Conservation (phyloP, 2,113 vertebrate genomes). For the Prunella himalayana region DNA sequence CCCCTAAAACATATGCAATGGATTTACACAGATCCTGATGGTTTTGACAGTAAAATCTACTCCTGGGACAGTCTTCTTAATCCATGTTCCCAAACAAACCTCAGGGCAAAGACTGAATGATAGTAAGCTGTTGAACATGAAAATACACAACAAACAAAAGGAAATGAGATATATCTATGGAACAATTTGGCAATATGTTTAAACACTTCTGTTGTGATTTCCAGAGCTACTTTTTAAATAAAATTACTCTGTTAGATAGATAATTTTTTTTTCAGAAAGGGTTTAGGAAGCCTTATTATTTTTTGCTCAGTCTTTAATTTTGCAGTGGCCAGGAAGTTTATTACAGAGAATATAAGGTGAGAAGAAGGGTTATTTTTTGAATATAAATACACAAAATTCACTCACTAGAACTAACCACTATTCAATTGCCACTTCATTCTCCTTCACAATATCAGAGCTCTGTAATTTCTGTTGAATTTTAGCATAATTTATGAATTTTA, state of each 20-base stretch:
- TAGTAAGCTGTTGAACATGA: conserved; percentile 15
- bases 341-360: neutral
- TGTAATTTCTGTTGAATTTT: neutral
- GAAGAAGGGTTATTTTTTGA: neutral
- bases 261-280: neutral
- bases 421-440: neutral
- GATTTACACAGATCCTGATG: conserved; percentile 34
- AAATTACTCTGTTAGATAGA: neutral
- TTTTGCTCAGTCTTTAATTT: conserved; percentile 5
- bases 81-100: conserved; percentile 22
- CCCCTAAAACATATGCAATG: neutral
- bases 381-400: neutral
- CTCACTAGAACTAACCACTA: neutral
- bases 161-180: neutral
- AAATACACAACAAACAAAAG: conserved; percentile 44
- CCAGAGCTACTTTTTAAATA: neutral
- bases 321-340: neutral
- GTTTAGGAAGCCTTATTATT: neutral
- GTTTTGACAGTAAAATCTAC: conserved; percentile 48
- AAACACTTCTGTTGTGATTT: conserved; percentile 16
- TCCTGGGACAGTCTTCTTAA: conserved; percentile 26
- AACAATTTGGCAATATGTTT: neutral
- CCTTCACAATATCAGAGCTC: neutral
- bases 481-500: neutral
- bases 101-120: conserved; percentile 20